Conservation (phyloP, 1,140 invertebrate species). For the Coelopa frigida region DNA sequence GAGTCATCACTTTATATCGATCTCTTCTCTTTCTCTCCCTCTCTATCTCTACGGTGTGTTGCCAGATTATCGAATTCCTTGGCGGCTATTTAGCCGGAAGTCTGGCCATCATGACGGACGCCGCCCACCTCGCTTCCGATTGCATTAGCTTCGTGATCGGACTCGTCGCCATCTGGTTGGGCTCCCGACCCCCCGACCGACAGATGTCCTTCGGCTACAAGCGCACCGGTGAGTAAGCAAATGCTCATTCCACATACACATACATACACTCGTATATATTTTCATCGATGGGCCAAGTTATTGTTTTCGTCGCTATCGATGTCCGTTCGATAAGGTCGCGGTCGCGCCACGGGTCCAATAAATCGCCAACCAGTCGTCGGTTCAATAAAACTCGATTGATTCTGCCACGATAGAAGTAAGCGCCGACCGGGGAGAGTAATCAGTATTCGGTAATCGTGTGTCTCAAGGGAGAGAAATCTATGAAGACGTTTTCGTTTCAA, state of each 20-base stretch:
- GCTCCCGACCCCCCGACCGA: conserved; percentile 56
- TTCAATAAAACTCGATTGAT: too few species aligned
- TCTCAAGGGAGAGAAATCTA: conserved; percentile 64
- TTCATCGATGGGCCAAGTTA: conserved; percentile 59
- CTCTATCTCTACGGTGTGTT: conserved; percentile 10
- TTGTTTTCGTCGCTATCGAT: conserved; percentile 69
- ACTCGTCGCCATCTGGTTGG: conserved; percentile 65
- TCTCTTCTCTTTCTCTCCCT: too few species aligned
- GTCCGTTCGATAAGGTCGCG: too few species aligned
- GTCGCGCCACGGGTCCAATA: conserved; percentile 54
- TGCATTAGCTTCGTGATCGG: conserved; percentile 75
- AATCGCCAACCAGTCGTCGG: too few species aligned
- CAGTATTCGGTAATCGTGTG: too few species aligned
- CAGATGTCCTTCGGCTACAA: conserved; percentile 74
- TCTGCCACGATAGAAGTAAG: too few species aligned
- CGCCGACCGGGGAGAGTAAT: too few species aligned
- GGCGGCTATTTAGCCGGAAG: conserved; percentile 74
- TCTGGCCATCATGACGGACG: conserved; percentile 76
- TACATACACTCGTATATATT: too few species aligned
- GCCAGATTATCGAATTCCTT: conserved; percentile 58
- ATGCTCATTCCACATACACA: too few species aligned
- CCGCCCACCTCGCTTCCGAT: conserved; percentile 76
- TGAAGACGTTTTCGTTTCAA: too few species aligned
- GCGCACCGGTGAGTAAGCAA: conserved; percentile 56
- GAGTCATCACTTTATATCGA: conserved; percentile 8